Evolutionary conservation across 2,113 vertebrate species (phyloP).

Genomic region (Megatriorchis doriae): DNA sequence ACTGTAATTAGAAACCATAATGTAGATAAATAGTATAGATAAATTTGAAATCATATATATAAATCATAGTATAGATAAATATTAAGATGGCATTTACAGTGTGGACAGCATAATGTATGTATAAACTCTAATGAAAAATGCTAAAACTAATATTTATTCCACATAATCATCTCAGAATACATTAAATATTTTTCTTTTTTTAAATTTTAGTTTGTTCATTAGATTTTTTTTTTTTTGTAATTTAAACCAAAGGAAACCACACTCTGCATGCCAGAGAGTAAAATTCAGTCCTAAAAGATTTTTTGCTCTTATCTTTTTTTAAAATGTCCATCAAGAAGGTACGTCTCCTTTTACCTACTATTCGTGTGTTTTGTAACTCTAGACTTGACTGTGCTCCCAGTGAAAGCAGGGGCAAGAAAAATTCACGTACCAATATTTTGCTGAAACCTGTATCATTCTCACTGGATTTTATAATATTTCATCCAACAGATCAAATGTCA

Average conservation of each 20-base stretch:
- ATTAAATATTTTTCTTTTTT: not conserved
- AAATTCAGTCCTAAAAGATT: not conserved
- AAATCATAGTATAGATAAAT: not conserved
- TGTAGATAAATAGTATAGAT: not conserved
- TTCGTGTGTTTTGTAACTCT: slow-evolving; percentile 7
- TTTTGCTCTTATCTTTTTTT: slow-evolving; percentile 7
- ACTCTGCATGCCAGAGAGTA: not conserved
- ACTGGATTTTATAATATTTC: not conserved
- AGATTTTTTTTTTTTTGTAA: not conserved
- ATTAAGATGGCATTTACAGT: not conserved
- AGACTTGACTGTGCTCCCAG: slow-evolving; percentile 22
- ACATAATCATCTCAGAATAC: not conserved
- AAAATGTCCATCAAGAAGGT: not conserved
- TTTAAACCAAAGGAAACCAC: not conserved
- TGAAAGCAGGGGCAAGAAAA: not conserved
- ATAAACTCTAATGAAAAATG: not conserved
- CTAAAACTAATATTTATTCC: not conserved
- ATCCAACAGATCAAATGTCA: slow-evolving; percentile 10
- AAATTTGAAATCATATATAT: not conserved
- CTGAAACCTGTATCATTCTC: not conserved
- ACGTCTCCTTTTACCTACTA: not conserved
- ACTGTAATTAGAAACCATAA: not conserved
- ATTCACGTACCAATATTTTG: not conserved
- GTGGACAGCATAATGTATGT: not conserved
- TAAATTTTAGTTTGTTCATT: not conserved